Base-by-base conservation (phyloP, 1,140 invertebrate genomes). In the Yoshiicerus persimilis region DNA sequence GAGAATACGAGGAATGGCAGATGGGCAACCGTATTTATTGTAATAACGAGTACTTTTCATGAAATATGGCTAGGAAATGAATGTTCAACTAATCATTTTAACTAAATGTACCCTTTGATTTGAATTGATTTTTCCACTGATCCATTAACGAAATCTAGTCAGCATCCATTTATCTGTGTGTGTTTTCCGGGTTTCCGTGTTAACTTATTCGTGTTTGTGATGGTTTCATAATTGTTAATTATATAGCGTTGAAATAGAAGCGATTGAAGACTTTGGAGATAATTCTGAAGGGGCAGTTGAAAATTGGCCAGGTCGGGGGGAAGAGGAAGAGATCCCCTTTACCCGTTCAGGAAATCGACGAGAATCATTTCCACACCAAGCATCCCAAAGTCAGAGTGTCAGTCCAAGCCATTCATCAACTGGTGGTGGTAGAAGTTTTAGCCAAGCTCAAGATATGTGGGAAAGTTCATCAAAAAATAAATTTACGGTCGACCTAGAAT, bases 211-310 rank as follows among this genome's bases (percentile, higher is more conserved):
- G 85, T 86, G 30, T 64, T 86, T 62, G 39, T 62, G 70, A 47
- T 41, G 66, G 25, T 66, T 39, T 77, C 38, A 85, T 85, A 16
- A 56, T 62, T 62, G 30, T 85, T 5, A 85, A 23, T 56, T 86
- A 16, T 36, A 64, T 23, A 86, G 47, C 23, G 47, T 86, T 32
- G 85, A 64, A 64, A 86, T 86, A 39, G 47, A 66, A n/a, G 62
- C 30, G 11, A 38, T 84, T n/a, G 86, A 75, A 23, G 56, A 85
- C 20, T 87, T 34, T 25, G 87, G 83, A 20, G 80, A 77, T 11
- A 64, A 88, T 66, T 85, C 87, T n/a, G 87, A 88, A 75, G 84
- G 83, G 23, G 83, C 83, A 13, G 25, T 64, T 3, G 87, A 88
- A 25, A 41, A 38, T 30, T 88, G 87, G 87, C 30, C 56, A n/a